Percentiles rank a stretch among this genome's conserved stretches.
Conservation (phyloP, 2,888 invertebrate species). For the Hydrotaea cyrtoneurina region DNA sequence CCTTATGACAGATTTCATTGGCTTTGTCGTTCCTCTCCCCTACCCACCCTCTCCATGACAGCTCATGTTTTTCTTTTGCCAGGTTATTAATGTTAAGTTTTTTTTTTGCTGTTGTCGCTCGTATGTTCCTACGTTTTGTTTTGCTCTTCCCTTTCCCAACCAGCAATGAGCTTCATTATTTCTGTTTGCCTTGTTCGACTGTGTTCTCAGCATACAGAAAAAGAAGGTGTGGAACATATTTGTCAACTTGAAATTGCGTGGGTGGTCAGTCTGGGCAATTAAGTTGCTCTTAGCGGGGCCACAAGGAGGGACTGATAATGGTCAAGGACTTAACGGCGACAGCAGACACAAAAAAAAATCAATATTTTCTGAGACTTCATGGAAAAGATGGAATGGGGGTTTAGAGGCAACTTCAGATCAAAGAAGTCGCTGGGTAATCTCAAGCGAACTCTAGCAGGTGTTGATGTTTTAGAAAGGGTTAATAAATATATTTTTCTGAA, state of each 20-base stretch:
- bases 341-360: too few relatives aligned
- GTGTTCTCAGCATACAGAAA: background rate
- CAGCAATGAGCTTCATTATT: slow-evolving; percentile 34
- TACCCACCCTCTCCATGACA: background rate
- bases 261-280: slow-evolving; percentile 5
- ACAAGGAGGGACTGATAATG: too few relatives aligned
- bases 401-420: too few relatives aligned
- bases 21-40: background rate
- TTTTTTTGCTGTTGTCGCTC: background rate
- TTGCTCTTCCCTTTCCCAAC: background rate
- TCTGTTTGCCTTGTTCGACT: background rate
- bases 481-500: too few relatives aligned
- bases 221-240: slow-evolving; percentile 12
- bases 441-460: too few relatives aligned
- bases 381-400: too few relatives aligned
- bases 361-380: background rate
- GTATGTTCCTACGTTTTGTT: background rate
- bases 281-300: background rate
- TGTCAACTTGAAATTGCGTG: background rate
- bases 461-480: too few relatives aligned
- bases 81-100: slow-evolving; percentile 10
- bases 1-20: slow-evolving; percentile 49
- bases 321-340: too few relatives aligned
- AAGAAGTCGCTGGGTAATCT: too few relatives aligned
- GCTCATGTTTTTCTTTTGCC: background rate